These are phyloP conservation scores for Nettapus auritus DNA, from an alignment of 2,113 vertebrate genomes.

Conservation along the genomic window DNA sequence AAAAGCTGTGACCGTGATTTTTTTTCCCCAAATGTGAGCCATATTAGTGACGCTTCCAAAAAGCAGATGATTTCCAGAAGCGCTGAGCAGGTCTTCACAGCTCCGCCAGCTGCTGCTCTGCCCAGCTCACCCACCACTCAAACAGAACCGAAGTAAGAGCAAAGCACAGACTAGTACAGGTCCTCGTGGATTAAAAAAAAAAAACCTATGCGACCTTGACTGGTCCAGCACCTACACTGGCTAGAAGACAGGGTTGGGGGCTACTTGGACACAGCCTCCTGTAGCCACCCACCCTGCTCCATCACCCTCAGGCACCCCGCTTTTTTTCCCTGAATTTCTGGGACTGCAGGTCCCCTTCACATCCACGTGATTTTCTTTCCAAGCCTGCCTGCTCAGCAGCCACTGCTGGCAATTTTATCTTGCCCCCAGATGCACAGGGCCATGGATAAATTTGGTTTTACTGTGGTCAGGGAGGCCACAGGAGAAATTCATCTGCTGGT, in stretches of 20 bases:
- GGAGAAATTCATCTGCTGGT: background rate
- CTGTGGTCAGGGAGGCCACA: background rate
- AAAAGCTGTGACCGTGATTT: background rate
- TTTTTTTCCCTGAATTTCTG: background rate
- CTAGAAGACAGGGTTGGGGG: background rate
- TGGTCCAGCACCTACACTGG: background rate
- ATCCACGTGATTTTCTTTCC: background rate
- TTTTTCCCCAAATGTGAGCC: background rate
- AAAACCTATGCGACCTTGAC: background rate
- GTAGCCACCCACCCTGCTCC: background rate
- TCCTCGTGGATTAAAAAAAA: background rate
- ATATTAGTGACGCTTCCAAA: background rate
- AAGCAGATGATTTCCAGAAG: background rate
- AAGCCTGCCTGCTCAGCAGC: background rate
- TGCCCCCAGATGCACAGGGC: background rate
- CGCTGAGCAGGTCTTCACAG: background rate
- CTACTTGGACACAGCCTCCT: background rate
- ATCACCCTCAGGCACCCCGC: rapidly evolving
- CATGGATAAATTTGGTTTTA: background rate
- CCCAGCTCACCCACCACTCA: background rate
- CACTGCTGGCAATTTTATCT: background rate
- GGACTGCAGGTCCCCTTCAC: background rate
- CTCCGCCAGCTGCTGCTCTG: background rate
- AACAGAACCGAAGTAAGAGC: background rate
- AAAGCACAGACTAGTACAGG: background rate